phyloP scores from a whole-genome alignment of 2,888 invertebrate genomes.

The Rhingia campestris region DNA sequence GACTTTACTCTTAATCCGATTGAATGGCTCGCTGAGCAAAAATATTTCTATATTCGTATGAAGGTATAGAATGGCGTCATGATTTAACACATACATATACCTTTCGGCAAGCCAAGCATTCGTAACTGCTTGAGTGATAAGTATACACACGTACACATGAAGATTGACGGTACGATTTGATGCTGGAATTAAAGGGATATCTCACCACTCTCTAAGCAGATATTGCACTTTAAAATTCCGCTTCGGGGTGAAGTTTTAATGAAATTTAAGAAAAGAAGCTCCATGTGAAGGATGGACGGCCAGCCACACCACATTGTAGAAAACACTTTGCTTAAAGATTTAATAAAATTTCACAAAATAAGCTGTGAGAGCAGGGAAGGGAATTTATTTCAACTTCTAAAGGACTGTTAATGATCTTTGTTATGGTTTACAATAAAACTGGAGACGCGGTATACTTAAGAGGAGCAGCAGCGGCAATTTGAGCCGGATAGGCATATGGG shows the following conservation, averaged over 20 bases:
- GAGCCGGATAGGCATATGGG: conserved; percentile 50
- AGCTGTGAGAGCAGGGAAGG: conserved; percentile 7
- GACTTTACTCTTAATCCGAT: conserved; percentile 60
- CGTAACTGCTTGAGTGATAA: conserved; percentile 47
- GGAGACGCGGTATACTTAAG: conserved; percentile 76
- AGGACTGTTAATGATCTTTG: conserved; percentile 7
- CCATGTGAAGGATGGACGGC: no score
- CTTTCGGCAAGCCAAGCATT: conserved; percentile 32
- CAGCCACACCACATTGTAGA: no score
- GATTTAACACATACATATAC: background rate
- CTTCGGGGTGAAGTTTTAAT: no score
- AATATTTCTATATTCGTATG: conserved; percentile 55
- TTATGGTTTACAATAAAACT: conserved; percentile 49
- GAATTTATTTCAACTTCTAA: conserved; percentile 46
- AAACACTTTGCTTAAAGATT: background rate
- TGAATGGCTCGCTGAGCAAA: conserved; percentile 68
- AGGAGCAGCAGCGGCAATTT: conserved; percentile 45
- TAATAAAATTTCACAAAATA: conserved; percentile 4
- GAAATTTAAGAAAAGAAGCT: no score
- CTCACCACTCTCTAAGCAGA: no score
- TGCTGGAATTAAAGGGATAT: no score
- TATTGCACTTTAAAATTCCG: no score
- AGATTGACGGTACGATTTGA: no score
- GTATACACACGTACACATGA: no score
- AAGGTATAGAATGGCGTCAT: conserved; percentile 7